Percentiles rank a stretch among this genome's conserved stretches.
Conservation (phyloP, 2,888 invertebrate species). For the Dolichopus griseipennis region DNA sequence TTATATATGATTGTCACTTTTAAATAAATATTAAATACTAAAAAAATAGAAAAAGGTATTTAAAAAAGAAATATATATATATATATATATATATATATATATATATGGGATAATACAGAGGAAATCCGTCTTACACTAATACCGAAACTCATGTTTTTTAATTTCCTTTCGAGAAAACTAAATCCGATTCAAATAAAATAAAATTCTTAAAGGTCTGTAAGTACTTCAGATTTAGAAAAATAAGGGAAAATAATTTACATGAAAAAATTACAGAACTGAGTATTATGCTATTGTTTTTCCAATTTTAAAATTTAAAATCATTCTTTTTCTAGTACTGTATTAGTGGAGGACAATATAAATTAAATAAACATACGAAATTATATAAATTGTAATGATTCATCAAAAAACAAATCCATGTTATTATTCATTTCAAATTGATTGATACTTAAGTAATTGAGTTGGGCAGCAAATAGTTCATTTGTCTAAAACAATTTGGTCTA, state of each 20-base stretch:
- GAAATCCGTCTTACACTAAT: background rate
- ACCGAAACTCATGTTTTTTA: background rate
- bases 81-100: no score
- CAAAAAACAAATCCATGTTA: background rate
- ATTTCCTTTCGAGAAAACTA: background rate
- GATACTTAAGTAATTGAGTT: no score
- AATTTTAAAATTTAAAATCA: background rate
- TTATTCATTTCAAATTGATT: no score
- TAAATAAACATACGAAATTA: background rate
- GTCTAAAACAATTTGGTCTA: no score
- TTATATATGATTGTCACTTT: background rate
- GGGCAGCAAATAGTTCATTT: no score
- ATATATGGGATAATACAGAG: background rate
- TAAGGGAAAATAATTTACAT: no score
- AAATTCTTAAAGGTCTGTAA: background rate
- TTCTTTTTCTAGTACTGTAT: no score
- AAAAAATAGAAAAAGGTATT: background rate
- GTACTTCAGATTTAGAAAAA: background rate
- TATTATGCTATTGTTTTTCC: background rate
- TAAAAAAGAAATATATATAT: background rate
- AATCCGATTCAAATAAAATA: background rate
- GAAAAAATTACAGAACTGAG: no score
- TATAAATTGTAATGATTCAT: constrained; percentile 3
- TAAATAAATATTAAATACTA: background rate
- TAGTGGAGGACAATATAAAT: no score